These are phyloP conservation scores for Chelon auratus DNA, from an alignment of 2,797 vertebrate genomes.

Conservation along the genomic window DNA sequence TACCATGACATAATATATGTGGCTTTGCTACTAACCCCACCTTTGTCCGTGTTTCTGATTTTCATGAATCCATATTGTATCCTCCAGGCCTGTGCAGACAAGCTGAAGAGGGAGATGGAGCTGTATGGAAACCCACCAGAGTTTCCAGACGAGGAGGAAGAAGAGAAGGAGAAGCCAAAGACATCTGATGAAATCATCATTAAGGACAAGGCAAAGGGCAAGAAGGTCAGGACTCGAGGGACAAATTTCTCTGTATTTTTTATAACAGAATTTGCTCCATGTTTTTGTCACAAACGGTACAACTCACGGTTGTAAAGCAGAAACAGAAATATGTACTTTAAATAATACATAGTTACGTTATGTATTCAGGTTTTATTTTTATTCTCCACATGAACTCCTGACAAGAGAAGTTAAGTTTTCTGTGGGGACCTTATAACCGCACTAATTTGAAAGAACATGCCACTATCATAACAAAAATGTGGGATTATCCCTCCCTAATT, in stretches of 20 bases:
- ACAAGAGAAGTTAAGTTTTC: too few species aligned
- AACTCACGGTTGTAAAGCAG: neutral
- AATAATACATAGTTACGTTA: too few species aligned
- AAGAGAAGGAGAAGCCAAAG: constrained; percentile 82
- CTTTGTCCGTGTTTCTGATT: neutral
- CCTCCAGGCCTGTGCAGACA: constrained; percentile 95
- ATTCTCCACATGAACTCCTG: too few species aligned
- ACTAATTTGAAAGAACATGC: neutral
- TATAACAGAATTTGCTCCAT: neutral
- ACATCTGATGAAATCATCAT: constrained; percentile 88
- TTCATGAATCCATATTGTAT: constrained; percentile 15
- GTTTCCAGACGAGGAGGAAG: constrained; percentile 95
- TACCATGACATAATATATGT: too few species aligned
- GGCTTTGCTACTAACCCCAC: neutral
- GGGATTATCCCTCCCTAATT: neutral
- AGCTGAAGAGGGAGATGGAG: constrained; percentile 97
- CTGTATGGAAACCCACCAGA: constrained; percentile 94
- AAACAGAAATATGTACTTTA: neutral
- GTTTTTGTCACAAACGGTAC: neutral
- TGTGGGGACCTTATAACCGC: too few species aligned
- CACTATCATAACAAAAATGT: neutral
- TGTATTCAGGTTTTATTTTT: too few species aligned
- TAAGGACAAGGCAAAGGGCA: constrained; percentile 97
- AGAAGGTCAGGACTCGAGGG: constrained; percentile 86
- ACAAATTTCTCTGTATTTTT: neutral